A percentile compares a stretch with the other conserved stretches of the same genome.
These are phyloP conservation scores for Hymenopus coronatus DNA, from an alignment of 2,888 invertebrate genomes.

Conservation along the genomic window DNA sequence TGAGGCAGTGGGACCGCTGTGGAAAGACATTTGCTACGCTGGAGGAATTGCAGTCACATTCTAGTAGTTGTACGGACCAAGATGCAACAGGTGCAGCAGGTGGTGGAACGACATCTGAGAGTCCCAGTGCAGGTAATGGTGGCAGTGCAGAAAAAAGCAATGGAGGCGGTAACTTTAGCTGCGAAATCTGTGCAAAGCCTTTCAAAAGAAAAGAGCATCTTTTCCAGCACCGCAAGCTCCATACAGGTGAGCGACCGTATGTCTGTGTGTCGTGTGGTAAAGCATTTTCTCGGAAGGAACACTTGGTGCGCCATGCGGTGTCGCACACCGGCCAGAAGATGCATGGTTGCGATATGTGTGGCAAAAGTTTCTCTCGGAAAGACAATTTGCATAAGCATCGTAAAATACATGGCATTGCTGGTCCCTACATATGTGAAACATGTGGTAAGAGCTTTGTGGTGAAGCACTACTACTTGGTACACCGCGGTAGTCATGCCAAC, in stretches of 20 bases:
- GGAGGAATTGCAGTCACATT: conserved; percentile 43
- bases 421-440: conserved; percentile 60
- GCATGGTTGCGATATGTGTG: conserved; percentile 61
- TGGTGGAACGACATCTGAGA: background rate
- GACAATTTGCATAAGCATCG: conserved; percentile 60
- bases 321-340: conserved; percentile 67
- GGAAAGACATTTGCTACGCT: conserved; percentile 43
- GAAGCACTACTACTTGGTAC: conserved; percentile 64
- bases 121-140: conserved; percentile 31
- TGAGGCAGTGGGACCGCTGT: conserved; percentile 43
- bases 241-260: conserved; percentile 57
- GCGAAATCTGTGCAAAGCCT: conserved; percentile 60
- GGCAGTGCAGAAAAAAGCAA: conserved; percentile 36
- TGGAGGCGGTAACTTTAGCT: conserved; percentile 45
- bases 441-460: conserved; percentile 66
- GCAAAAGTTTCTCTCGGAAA: conserved; percentile 53
- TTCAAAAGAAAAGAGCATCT: conserved; percentile 69
- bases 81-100: background rate
- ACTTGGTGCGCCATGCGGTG: conserved; percentile 58
- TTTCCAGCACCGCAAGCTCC: conserved; percentile 46
- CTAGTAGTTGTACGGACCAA: conserved; percentile 8
- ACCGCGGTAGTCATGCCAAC: conserved; percentile 44
- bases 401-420: conserved; percentile 57
- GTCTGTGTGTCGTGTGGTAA: conserved; percentile 64
- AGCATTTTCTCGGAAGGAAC: conserved; percentile 67